phyloP scores from a whole-genome alignment of 2,888 invertebrate species.

The Rhopalosiphum nymphaeae region DNA sequence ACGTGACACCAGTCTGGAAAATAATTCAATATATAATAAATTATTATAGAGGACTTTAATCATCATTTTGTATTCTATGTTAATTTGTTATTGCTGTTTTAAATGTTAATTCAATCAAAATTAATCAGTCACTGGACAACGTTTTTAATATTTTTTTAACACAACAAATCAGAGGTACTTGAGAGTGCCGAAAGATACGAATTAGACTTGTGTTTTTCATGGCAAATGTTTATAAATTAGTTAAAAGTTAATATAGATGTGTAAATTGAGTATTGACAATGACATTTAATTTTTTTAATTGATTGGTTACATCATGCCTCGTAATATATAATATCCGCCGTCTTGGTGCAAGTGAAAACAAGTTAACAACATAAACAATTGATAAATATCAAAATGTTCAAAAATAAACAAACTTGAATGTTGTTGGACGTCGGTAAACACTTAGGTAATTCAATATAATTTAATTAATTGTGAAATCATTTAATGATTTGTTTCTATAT shows the following conservation, averaged over 20 bases:
- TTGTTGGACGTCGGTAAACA: background rate
- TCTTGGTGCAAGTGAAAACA: background rate
- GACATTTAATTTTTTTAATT: background rate
- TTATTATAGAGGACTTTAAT: background rate
- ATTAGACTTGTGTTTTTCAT: background rate
- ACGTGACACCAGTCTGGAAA: background rate
- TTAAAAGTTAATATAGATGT: background rate
- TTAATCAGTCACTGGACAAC: background rate
- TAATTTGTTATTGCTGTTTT: background rate
- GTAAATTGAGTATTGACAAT: background rate
- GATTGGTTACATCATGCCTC: no score
- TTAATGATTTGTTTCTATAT: background rate
- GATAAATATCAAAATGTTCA: background rate
- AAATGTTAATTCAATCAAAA: background rate
- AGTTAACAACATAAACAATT: background rate
- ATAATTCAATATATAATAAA: background rate
- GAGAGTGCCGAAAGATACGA: background rate
- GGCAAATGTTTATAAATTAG: background rate
- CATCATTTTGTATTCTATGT: background rate
- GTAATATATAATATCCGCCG: background rate
- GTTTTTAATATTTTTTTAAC: background rate
- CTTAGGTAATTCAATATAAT: slow-evolving; percentile 18
- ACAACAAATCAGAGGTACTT: background rate
- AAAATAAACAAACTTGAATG: background rate
- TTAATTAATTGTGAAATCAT: background rate